Base-by-base conservation (phyloP, 2,113 vertebrate species). In the Gracilinanus agilis region DNA sequence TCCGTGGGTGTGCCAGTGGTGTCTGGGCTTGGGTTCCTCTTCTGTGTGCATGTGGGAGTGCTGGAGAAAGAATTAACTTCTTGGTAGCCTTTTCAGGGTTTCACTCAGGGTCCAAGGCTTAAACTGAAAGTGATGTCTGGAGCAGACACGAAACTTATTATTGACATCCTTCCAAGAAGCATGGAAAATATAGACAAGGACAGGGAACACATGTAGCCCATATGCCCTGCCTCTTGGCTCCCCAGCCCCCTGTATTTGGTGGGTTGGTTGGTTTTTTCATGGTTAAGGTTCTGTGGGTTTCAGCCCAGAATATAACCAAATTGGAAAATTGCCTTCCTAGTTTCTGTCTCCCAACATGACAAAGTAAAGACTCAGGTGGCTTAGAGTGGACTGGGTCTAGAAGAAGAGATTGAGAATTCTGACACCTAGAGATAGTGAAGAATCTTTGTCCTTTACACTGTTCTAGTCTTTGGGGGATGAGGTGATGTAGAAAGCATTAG, bases 1-100 rank as follows among this genome's bases (percentile, higher is more conserved):
- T 92, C 58, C 23, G 94, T 95, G 97, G 97, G 93, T 95, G 96
- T 95, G 96, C 92, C 90, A 23, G 89, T 12, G 1, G 13, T 23
- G 91, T 95, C 96, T 97, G 94, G 34, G 44, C 16, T 83, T 8
- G 61, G 90, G 23, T 55, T 92, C 91, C 49, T 95, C 58, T 90
- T 95, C 58, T 90, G 24, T 19, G 11, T 44, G 89, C 34, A n/a
- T 61, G 93, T 89, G 95, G 91, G 27, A 58, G 53, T 92, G 88
- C 11, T 44, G 53, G 56, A 94, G 93, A 89, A 94, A 97, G 58
- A 93, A 53, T 75, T 88, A n/a, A 56, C 23, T 34, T 96, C 92
- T n/a, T 54, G 91, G 61, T 75, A 54, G 49, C 90, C 91, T 97
- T 94, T 89, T 90, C 94, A 96, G 96, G 95, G 83, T 94, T 55